phyloP scores from a whole-genome alignment of 2,888 invertebrate species.

The Hydraecia micacea region DNA sequence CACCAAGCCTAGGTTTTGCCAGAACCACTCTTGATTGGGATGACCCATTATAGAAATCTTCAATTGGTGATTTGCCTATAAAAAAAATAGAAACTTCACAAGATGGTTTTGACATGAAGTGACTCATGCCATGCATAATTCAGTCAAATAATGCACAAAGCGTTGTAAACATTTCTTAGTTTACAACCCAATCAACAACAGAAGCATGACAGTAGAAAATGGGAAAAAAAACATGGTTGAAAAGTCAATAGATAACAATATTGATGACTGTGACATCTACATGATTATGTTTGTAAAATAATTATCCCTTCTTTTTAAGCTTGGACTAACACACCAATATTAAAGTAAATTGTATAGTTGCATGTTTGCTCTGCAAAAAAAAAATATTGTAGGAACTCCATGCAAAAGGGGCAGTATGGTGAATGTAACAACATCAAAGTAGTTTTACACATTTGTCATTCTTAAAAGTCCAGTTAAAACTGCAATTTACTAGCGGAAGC shows the following conservation, averaged over 20 bases:
- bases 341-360: neutral
- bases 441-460: slow-evolving; percentile 7
- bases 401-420: slow-evolving; percentile 43
- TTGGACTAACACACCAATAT: neutral
- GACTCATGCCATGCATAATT: neutral
- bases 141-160: slow-evolving; percentile 2
- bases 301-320: neutral
- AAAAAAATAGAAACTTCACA: slow-evolving; percentile 6
- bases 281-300: neutral
- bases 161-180: neutral
- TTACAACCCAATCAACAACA: slow-evolving; percentile 3
- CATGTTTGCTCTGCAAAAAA: slow-evolving; percentile 31
- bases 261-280: neutral
- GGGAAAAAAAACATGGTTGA: neutral
- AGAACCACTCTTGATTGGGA: slow-evolving; percentile 84
- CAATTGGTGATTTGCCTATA: slow-evolving; percentile 81
- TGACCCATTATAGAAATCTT: slow-evolving; percentile 84
- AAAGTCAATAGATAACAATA: slow-evolving; percentile 9
- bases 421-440: slow-evolving; percentile 39
- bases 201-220: neutral
- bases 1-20: slow-evolving; percentile 86
- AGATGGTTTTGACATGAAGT: neutral
- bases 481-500: neutral
- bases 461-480: neutral
- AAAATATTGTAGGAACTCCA: slow-evolving; percentile 24